A percentile compares a stretch with the other conserved stretches of the same genome.
Conservation (phyloP, 2,888 invertebrate genomes). For the Arge pagana region DNA sequence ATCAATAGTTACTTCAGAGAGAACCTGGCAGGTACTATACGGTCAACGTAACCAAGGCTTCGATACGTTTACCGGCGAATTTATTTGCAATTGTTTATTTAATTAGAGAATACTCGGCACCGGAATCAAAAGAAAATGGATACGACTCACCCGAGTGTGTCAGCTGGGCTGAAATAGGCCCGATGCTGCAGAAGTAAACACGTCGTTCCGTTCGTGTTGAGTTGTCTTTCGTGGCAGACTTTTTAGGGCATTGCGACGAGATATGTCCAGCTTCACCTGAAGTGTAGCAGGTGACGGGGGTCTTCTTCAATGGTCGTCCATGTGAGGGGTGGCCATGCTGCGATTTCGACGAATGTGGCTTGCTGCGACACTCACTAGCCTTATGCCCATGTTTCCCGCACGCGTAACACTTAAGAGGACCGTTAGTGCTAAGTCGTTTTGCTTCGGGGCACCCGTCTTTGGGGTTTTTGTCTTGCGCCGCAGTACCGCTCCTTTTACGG, state of each 20-base stretch:
- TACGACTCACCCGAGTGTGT: slow-evolving; percentile 14
- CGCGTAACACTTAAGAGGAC: neutral
- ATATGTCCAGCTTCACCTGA: neutral
- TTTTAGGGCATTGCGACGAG: neutral
- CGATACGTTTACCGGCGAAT: slow-evolving; percentile 9
- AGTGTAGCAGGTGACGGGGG: neutral
- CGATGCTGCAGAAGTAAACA: neutral
- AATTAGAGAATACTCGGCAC: slow-evolving; percentile 18
- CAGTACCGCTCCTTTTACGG: neutral
- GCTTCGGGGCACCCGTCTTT: neutral
- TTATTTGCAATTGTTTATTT: slow-evolving; percentile 4
- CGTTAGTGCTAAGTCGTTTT: neutral
- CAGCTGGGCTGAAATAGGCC: neutral
- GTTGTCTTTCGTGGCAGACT: neutral
- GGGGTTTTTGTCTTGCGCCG: neutral
- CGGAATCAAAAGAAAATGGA: slow-evolving; percentile 20
- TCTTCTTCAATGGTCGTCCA: neutral
- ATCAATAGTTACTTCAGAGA: slow-evolving; percentile 32
- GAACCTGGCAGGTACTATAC: slow-evolving; percentile 5
- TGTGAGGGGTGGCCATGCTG: neutral
- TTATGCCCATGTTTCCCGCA: neutral
- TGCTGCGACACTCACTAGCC: neutral
- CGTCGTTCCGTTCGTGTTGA: neutral
- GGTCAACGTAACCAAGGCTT: slow-evolving; percentile 2
- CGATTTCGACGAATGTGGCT: neutral